These are phyloP conservation scores for Drosophila pruinosa DNA, from an alignment of 1,140 invertebrate species.

Conservation along the genomic window DNA sequence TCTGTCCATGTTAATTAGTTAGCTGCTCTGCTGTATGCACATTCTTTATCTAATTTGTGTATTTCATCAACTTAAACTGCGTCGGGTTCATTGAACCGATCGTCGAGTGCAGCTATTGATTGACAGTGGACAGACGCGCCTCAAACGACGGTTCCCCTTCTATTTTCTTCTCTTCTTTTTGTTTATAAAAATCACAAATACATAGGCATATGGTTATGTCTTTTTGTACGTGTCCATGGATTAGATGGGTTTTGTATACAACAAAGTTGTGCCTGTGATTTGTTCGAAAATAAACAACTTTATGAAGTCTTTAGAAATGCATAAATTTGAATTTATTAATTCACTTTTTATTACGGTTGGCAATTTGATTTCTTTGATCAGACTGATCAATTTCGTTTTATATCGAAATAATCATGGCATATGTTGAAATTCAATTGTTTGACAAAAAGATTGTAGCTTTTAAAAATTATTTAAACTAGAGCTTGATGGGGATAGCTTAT, in stretches of 20 bases:
- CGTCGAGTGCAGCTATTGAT: slow-evolving; percentile 71
- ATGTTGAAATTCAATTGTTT: no score
- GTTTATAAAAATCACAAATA: slow-evolving; percentile 23
- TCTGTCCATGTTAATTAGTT: slow-evolving; percentile 66
- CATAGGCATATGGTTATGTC: not conserved
- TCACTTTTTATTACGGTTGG: not conserved
- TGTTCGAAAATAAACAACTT: slow-evolving; percentile 4
- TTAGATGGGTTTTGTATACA: slow-evolving; percentile 10
- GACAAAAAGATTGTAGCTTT: no score
- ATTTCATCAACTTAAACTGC: slow-evolving; percentile 56
- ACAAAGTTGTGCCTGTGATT: not conserved
- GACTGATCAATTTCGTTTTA: not conserved
- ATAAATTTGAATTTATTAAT: slow-evolving; percentile 2
- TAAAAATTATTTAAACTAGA: no score
- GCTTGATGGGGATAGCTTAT: no score
- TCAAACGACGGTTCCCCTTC: not conserved
- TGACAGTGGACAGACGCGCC: slow-evolving; percentile 71
- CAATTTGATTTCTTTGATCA: not conserved
- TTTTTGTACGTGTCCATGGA: not conserved
- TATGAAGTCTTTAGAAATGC: slow-evolving; percentile 1
- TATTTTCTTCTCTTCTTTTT: slow-evolving; percentile 39
- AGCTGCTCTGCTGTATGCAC: slow-evolving; percentile 35
- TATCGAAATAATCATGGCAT: no score
- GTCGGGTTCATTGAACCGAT: slow-evolving; percentile 54
- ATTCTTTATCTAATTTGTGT: slow-evolving; percentile 72